Conservation (phyloP, 2,113 vertebrate species). For the Heterotilapia buettikoferi region DNA sequence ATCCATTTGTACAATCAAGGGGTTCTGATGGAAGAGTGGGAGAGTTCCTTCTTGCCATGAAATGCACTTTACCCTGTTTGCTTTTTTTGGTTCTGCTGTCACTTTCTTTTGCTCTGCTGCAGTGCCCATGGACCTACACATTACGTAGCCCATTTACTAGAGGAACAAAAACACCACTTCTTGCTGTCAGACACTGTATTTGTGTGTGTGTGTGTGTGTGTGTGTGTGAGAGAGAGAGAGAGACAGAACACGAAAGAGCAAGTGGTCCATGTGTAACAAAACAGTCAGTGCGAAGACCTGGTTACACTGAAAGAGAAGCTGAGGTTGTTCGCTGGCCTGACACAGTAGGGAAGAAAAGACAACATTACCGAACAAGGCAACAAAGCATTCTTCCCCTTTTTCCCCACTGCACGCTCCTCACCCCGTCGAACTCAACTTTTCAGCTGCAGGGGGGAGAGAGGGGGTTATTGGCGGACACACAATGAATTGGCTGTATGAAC, state of each 20-base stretch:
- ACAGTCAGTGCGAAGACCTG: background rate
- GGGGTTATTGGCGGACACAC: conserved; percentile 47
- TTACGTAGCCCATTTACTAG: conserved; percentile 38
- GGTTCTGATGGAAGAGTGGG: background rate
- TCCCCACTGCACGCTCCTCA: conserved; percentile 4
- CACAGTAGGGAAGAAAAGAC: conserved; percentile 37
- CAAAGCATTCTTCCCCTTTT: conserved; percentile 23
- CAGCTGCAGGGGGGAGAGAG: background rate
- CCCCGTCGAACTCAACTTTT: conserved; percentile 36
- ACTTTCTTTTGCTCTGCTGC: conserved; percentile 29
- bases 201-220: background rate
- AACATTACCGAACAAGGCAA: conserved; percentile 42
- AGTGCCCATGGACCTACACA: conserved; percentile 22
- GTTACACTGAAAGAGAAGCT: background rate
- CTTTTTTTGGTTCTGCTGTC: conserved; percentile 30
- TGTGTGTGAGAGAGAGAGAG: background rate
- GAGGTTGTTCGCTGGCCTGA: conserved; percentile 7
- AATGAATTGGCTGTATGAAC: conserved; percentile 69
- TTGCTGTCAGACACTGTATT: background rate
- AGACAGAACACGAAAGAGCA: background rate
- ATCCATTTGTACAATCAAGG: background rate
- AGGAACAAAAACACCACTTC: background rate
- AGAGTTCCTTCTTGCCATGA: background rate
- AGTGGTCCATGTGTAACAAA: background rate
- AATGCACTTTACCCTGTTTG: conserved; percentile 27